Percentiles rank a stretch among this genome's conserved stretches.
Evolutionary conservation across 2,888 invertebrate genomes (phyloP).

Genomic region (Idaea biselata): DNA sequence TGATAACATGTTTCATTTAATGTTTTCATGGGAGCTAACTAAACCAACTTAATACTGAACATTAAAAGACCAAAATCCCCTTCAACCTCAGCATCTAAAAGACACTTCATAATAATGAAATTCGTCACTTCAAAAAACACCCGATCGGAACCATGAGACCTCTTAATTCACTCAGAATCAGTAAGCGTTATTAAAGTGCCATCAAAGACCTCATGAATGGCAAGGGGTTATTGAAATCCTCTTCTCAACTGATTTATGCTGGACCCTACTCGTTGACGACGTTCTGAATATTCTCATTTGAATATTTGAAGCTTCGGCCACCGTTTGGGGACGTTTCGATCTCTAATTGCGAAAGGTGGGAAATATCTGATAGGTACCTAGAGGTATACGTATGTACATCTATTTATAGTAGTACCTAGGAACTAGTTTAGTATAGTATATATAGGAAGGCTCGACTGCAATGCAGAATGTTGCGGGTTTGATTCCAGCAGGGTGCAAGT

Average conservation of each 20-base stretch:
- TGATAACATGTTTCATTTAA: too few relatives aligned
- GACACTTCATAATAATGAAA: background rate
- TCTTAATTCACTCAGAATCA: background rate
- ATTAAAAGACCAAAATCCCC: background rate
- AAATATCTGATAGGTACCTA: too few relatives aligned
- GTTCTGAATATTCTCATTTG: background rate
- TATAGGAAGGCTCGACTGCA: too few relatives aligned
- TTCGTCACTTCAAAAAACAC: conserved; percentile 1
- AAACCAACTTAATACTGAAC: background rate
- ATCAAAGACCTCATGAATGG: conserved; percentile 1
- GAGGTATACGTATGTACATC: too few relatives aligned
- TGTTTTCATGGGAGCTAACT: too few relatives aligned
- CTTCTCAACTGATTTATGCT: background rate
- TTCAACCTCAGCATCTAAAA: background rate
- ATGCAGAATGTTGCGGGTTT: too few relatives aligned
- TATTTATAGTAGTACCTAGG: too few relatives aligned
- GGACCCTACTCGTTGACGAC: background rate
- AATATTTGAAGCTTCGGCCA: background rate
- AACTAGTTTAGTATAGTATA: too few relatives aligned
- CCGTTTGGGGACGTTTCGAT: background rate
- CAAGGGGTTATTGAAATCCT: background rate
- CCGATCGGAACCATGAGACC: background rate
- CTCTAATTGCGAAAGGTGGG: background rate
- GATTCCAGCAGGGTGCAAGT: too few relatives aligned
- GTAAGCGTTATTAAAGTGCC: background rate